phyloP scores from a whole-genome alignment of 2,113 vertebrate genomes.

The Tupaia tana region DNA sequence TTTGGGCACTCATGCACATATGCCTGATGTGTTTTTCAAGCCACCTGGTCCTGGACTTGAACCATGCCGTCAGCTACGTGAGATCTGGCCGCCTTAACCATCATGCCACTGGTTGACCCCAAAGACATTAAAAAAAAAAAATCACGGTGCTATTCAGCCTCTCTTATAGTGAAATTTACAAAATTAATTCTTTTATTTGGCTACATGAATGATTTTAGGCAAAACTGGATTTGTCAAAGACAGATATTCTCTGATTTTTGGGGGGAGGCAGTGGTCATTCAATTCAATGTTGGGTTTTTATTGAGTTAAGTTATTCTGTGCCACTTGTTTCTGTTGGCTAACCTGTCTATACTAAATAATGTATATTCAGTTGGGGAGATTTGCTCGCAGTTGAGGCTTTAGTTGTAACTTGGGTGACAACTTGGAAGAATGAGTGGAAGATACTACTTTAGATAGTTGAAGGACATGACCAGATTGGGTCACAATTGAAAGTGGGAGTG shows the following conservation, averaged over 20 bases:
- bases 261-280: neutral
- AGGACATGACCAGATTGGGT: conserved; percentile 26
- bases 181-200: conserved; percentile 5
- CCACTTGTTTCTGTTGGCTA: conserved; percentile 35
- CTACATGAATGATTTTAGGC: neutral
- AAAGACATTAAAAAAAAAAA: neutral
- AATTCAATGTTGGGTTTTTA: conserved; percentile 32
- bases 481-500: neutral
- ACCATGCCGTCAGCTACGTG: too few species aligned
- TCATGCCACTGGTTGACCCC: too few species aligned
- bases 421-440: conserved; percentile 57
- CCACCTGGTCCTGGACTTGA: too few species aligned
- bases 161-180: neutral
- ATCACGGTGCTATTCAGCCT: neutral
- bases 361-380: conserved; percentile 11
- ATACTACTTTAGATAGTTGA: conserved; percentile 50
- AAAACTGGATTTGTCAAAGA: neutral
- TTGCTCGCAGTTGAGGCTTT: conserved; percentile 56
- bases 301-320: neutral
- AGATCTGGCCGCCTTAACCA: too few species aligned
- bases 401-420: conserved; percentile 63
- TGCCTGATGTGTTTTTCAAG: too few species aligned
- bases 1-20: too few species aligned
- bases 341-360: conserved; percentile 23
- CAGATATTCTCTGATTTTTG: neutral